A percentile compares a stretch with the other conserved stretches of the same genome.
Conservation (phyloP, 1,140 invertebrate genomes). For the Lordiphosa collinella region DNA sequence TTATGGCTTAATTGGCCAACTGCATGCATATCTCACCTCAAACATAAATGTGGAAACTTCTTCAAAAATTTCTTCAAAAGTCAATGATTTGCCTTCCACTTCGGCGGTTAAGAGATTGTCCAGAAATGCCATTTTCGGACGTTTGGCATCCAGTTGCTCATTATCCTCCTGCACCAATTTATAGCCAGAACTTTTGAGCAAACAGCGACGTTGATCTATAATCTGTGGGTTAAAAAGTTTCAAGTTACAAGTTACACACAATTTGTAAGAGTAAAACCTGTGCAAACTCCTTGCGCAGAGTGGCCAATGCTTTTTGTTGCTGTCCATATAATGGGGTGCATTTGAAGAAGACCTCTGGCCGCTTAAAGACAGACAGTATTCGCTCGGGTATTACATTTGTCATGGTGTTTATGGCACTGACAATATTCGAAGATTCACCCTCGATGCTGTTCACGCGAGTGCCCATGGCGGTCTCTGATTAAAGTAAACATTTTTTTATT, state of each 20-base stretch:
- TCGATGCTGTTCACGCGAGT: slow-evolving; percentile 49
- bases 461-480: slow-evolving; percentile 55
- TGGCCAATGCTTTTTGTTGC: slow-evolving; percentile 24
- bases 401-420: slow-evolving; percentile 32
- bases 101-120: slow-evolving; percentile 72
- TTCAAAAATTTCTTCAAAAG: slow-evolving; percentile 84
- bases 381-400: slow-evolving; percentile 29
- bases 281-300: slow-evolving; percentile 23
- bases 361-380: slow-evolving; percentile 24
- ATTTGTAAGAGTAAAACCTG: neutral
- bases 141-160: slow-evolving; percentile 13
- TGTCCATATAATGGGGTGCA: slow-evolving; percentile 14
- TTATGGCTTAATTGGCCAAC: too few species aligned
- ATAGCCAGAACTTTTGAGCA: slow-evolving; percentile 12
- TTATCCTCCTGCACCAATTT: slow-evolving; percentile 6
- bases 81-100: slow-evolving; percentile 81
- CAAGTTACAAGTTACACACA: too few species aligned
- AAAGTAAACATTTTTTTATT: neutral
- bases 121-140: slow-evolving; percentile 67
- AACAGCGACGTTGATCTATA: slow-evolving; percentile 26
- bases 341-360: slow-evolving; percentile 20
- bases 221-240: slow-evolving; percentile 3
- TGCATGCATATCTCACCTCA: slow-evolving; percentile 80
- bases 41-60: slow-evolving; percentile 88
- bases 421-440: slow-evolving; percentile 31